A percentile compares a stretch with the other conserved stretches of the same genome.
These are phyloP conservation scores for Pituophis catenifer DNA, from an alignment of 2,113 vertebrate genomes.

Conservation along the genomic window DNA sequence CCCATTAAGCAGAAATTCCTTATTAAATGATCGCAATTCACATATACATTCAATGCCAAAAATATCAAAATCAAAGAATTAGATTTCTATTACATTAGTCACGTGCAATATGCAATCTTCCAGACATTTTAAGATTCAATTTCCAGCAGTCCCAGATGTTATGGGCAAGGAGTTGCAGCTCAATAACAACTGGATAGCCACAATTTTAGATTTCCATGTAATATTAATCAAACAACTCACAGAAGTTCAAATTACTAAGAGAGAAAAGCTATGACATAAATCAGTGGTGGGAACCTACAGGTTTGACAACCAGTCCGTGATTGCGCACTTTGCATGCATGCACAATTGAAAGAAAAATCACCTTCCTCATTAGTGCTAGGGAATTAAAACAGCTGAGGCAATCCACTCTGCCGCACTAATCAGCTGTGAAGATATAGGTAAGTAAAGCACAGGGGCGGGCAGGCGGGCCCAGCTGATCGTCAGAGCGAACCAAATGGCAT, in stretches of 20 bases:
- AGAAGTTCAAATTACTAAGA: not conserved
- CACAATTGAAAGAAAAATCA: too few species aligned
- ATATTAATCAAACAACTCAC: not conserved
- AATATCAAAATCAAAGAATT: slow-evolving; percentile 37
- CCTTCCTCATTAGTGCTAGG: too few species aligned
- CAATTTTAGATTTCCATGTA: not conserved
- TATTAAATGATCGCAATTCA: slow-evolving; percentile 59
- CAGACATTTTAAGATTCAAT: not conserved
- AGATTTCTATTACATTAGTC: slow-evolving; percentile 11
- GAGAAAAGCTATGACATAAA: not conserved
- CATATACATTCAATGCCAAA: slow-evolving; percentile 46
- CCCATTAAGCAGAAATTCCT: slow-evolving; percentile 51
- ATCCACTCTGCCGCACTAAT: too few species aligned
- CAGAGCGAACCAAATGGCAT: not conserved
- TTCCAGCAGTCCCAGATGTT: not conserved
- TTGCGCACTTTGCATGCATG: too few species aligned
- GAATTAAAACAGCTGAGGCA: too few species aligned
- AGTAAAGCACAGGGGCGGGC: too few species aligned
- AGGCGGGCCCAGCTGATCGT: too few species aligned
- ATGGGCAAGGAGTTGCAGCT: not conserved
- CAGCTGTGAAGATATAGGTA: too few species aligned
- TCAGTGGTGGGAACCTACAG: too few species aligned
- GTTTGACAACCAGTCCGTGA: too few species aligned
- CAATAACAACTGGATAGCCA: not conserved
- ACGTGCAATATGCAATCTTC: not conserved